Conservation (phyloP, 2,888 invertebrate species). For the Siphonodentalium dalli region DNA sequence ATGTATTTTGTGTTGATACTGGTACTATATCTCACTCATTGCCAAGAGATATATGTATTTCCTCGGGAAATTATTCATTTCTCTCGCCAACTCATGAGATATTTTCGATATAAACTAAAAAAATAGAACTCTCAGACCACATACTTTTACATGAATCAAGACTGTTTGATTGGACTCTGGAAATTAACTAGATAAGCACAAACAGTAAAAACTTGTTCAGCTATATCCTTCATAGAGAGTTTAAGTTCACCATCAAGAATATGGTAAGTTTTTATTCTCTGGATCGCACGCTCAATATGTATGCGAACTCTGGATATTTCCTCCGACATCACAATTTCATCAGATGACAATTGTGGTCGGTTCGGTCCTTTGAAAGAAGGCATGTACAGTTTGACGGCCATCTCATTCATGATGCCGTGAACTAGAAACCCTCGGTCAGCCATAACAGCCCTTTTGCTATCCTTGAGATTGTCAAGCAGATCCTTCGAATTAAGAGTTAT, state of each 20-base stretch:
- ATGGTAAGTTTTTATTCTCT: slow-evolving; percentile 14
- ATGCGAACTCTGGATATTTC: slow-evolving; percentile 15
- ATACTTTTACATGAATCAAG: too few relatives aligned
- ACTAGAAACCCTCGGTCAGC: slow-evolving; percentile 22
- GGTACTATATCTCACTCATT: too few relatives aligned
- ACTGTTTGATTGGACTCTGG: slow-evolving; percentile 13
- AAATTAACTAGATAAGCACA: slow-evolving; percentile 21
- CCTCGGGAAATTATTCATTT: too few relatives aligned
- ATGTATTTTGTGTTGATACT: too few relatives aligned
- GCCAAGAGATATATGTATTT: too few relatives aligned
- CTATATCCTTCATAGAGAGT: slow-evolving; percentile 17
- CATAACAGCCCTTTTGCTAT: slow-evolving; percentile 18
- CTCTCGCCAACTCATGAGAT: too few relatives aligned
- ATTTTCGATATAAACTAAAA: too few relatives aligned
- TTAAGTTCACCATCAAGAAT: slow-evolving; percentile 12
- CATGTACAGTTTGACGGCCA: slow-evolving; percentile 20
- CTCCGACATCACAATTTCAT: slow-evolving; percentile 8
- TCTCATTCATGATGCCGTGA: slow-evolving; percentile 3
- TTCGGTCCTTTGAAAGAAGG: slow-evolving; percentile 20
- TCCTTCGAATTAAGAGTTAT: slow-evolving; percentile 10
- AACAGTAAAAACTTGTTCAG: slow-evolving; percentile 20
- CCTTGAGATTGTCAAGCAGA: slow-evolving; percentile 4
- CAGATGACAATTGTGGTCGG: slow-evolving; percentile 9
- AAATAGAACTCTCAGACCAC: too few relatives aligned
- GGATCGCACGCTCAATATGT: slow-evolving; percentile 18